A percentile compares a stretch with the other conserved stretches of the same genome.
These are phyloP conservation scores for Clivina fossor DNA, from an alignment of 2,888 invertebrate species.

Conservation along the genomic window DNA sequence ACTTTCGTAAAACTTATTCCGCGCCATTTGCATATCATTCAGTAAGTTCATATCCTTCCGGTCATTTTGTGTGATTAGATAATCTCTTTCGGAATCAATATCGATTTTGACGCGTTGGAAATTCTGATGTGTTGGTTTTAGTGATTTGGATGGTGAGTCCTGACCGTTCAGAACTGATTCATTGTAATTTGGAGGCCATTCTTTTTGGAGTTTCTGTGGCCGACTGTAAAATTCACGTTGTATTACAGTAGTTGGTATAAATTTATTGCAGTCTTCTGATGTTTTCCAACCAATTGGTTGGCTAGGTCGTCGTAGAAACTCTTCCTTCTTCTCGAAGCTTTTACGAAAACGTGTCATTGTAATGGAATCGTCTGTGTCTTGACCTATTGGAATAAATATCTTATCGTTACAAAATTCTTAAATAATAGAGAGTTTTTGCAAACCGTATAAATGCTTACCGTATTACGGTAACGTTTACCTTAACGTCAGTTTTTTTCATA, in stretches of 20 bases:
- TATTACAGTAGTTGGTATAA: constrained; percentile 51
- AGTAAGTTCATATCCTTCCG: constrained; percentile 23
- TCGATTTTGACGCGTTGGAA: constrained; percentile 55
- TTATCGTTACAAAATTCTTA: background rate
- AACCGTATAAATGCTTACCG: too few species aligned
- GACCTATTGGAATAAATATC: constrained; percentile 48
- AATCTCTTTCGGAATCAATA: constrained; percentile 52
- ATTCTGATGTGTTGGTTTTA: constrained; percentile 54
- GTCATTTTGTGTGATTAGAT: constrained; percentile 34
- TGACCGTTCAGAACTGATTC: constrained; percentile 42
- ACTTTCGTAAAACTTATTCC: constrained; percentile 31
- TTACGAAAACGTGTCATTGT: constrained; percentile 77
- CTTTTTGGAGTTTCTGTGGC: constrained; percentile 72
- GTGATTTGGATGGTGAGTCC: constrained; percentile 54
- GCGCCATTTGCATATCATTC: constrained; percentile 33
- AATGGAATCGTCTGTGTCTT: constrained; percentile 70
- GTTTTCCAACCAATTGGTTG: constrained; percentile 63
- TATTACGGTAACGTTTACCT: too few species aligned
- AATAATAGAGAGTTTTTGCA: too few species aligned
- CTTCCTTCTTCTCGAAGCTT: constrained; percentile 87
- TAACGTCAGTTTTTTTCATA: too few species aligned
- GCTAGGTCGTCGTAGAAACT: constrained; percentile 77
- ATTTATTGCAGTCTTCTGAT: constrained; percentile 52
- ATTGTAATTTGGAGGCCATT: constrained; percentile 46
- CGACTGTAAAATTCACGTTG: constrained; percentile 77